Evolutionary conservation across 2,797 vertebrate genomes (phyloP).

Genomic region (Cynodonichthys magdalenae): DNA sequence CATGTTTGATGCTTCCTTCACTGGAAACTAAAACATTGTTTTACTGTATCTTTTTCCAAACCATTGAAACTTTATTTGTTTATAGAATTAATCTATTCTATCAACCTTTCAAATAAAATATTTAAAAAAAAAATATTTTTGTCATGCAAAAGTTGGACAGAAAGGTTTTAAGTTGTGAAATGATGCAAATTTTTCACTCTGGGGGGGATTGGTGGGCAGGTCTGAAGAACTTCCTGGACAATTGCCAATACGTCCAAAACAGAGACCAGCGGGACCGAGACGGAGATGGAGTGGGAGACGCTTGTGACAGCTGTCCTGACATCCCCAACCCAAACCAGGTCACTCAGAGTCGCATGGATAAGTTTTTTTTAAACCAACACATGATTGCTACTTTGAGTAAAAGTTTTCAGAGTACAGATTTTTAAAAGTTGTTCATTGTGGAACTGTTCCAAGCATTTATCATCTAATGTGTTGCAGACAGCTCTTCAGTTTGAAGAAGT

Average conservation of each 20-base stretch:
- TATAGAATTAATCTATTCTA: too few relatives aligned
- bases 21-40: too few relatives aligned
- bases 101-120: background rate
- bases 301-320: constrained; percentile 96
- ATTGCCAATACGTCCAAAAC: constrained; percentile 91
- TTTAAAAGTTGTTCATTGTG: too few relatives aligned
- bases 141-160: too few relatives aligned
- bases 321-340: constrained; percentile 98
- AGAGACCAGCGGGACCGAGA: constrained; percentile 90
- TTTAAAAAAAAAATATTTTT: background rate
- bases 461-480: too few relatives aligned
- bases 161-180: background rate
- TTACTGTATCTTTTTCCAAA: too few relatives aligned
- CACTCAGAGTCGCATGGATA: constrained; percentile 15
- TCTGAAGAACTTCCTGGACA: constrained; percentile 95
- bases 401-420: too few relatives aligned
- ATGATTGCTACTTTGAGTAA: background rate
- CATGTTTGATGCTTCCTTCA: too few relatives aligned
- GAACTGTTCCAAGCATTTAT: too few relatives aligned
- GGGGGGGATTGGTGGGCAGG: constrained; percentile 71
- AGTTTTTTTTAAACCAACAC: background rate
- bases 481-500: too few relatives aligned
- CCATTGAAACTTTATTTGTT: too few relatives aligned
- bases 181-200: background rate
- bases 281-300: constrained; percentile 94